A percentile compares a stretch with the other conserved stretches of the same genome.
These are phyloP conservation scores for Carcharodon carcharias DNA, from an alignment of 2,797 vertebrate species.

Conservation along the genomic window DNA sequence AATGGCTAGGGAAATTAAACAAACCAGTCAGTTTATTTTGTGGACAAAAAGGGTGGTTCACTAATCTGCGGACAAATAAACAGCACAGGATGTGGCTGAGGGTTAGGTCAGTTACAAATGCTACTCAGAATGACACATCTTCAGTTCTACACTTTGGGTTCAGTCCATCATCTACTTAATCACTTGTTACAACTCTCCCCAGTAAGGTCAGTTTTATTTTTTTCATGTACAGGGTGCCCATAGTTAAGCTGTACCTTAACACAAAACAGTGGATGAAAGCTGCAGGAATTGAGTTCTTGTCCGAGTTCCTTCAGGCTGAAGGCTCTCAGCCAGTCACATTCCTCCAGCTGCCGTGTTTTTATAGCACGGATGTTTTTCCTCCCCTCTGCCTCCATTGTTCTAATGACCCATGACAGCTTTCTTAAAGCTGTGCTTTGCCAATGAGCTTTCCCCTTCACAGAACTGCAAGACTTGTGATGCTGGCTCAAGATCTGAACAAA, in stretches of 20 bases:
- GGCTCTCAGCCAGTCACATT: background rate
- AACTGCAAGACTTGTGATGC: slow-evolving; percentile 51
- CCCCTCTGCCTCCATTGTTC: slow-evolving; percentile 60
- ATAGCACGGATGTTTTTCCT: slow-evolving; percentile 66
- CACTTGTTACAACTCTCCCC: background rate
- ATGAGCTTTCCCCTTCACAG: slow-evolving; percentile 56
- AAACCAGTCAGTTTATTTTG: background rate
- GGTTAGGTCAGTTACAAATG: background rate
- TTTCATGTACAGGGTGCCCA: background rate
- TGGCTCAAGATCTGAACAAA: slow-evolving; percentile 48
- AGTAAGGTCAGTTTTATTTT: background rate
- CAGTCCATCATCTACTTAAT: background rate
- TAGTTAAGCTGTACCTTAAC: background rate
- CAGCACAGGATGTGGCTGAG: background rate
- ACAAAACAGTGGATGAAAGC: background rate
- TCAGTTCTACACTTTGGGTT: background rate
- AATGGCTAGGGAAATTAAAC: slow-evolving; percentile 2
- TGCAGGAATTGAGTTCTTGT: background rate
- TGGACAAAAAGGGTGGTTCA: background rate
- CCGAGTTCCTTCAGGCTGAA: background rate
- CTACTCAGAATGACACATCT: background rate
- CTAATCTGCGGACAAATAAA: background rate
- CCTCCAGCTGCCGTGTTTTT: slow-evolving; percentile 44
- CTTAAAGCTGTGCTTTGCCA: slow-evolving; percentile 58
- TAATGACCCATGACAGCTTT: slow-evolving; percentile 59